Percentiles rank a stretch among this genome's conserved stretches.
These are phyloP conservation scores for Pandemis cinnamomeana DNA, from an alignment of 2,888 invertebrate genomes.

Conservation along the genomic window DNA sequence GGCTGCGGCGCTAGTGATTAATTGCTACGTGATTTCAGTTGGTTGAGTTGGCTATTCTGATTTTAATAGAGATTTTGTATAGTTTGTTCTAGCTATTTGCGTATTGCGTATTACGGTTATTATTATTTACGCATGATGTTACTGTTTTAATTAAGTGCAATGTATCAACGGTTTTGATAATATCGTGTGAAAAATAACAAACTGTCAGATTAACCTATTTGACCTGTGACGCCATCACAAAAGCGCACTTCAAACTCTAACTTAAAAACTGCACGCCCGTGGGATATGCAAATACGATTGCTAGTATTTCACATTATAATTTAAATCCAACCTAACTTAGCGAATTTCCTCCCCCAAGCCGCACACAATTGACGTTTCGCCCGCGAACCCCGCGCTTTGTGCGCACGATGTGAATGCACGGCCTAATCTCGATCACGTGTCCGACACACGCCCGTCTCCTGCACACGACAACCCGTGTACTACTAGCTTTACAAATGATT, in stretches of 20 bases:
- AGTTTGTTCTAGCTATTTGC: not conserved
- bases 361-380: slow-evolving; percentile 78
- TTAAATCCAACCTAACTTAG: slow-evolving; percentile 81
- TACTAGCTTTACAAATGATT: slow-evolving; percentile 59
- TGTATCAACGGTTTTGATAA: not conserved
- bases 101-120: not conserved
- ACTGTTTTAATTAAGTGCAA: not conserved
- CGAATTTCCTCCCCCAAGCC: slow-evolving; percentile 77
- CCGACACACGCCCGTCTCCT: slow-evolving; percentile 74
- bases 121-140: not conserved
- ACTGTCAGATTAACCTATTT: slow-evolving; percentile 27
- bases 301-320: slow-evolving; percentile 78
- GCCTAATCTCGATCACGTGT: slow-evolving; percentile 81
- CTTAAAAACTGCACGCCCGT: slow-evolving; percentile 55
- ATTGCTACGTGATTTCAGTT: slow-evolving; percentile 18
- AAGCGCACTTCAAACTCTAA: slow-evolving; percentile 48
- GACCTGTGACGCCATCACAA: slow-evolving; percentile 45
- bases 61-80: not conserved
- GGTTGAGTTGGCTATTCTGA: not conserved
- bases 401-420: slow-evolving; percentile 77
- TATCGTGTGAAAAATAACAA: slow-evolving; percentile 25
- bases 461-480: slow-evolving; percentile 74
- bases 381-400: slow-evolving; percentile 73
- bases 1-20: slow-evolving; percentile 35
- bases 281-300: slow-evolving; percentile 82